Evolutionary conservation across 2,113 vertebrate genomes (phyloP), one percentile per base, ranked within the genome.

Genomic region (Cyrtonyx montezumae): DNA sequence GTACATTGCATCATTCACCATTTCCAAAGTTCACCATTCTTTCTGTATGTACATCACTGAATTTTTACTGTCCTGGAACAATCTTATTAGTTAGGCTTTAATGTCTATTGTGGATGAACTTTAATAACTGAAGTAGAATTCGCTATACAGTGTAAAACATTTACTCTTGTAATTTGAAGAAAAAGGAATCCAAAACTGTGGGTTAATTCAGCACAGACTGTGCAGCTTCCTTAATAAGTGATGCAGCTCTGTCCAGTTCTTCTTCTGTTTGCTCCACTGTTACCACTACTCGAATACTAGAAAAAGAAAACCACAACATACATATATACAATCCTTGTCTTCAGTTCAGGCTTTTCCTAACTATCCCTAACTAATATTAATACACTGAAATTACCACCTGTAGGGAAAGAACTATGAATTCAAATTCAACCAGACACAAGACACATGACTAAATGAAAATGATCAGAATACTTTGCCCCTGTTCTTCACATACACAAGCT

Each of bases 251-350:
- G 87, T 98, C 96, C 88, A 99, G 97, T 62, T 99, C 99, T 83
- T 98, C 96, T 25, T 98, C 98, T 2, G 98, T 99, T 90, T 99
- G 99, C 90, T 99, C 98, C 42, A 99, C 94, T 12, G 99, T 99
- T 87, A 99, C 84, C 88, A 99, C 98, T 77, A 99, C 98, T 78
- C 99, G 97, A 91, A 99, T 98, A 92, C 99, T 99, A 97, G 56
- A 90, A 95, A 94, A 58, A 88, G 26, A 91, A 92, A 94, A 89
- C 9, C 79, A 75, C 48, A 93, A 94, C 6, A 79, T 9, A 63
- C 4, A 76, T 1, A 66, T 43, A 75, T 78, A 61, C 37, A 84
- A 7, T 76, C 40, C 36, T 59, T 48, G 43, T 3, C 28, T 80
- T 71, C 32, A n/a, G 11, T 15, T 87, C 13, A 73, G 30, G 48